Percentiles rank a stretch among this genome's conserved stretches.
Conservation (phyloP, 2,113 vertebrate genomes). For the Coregonus clupeaformis region DNA sequence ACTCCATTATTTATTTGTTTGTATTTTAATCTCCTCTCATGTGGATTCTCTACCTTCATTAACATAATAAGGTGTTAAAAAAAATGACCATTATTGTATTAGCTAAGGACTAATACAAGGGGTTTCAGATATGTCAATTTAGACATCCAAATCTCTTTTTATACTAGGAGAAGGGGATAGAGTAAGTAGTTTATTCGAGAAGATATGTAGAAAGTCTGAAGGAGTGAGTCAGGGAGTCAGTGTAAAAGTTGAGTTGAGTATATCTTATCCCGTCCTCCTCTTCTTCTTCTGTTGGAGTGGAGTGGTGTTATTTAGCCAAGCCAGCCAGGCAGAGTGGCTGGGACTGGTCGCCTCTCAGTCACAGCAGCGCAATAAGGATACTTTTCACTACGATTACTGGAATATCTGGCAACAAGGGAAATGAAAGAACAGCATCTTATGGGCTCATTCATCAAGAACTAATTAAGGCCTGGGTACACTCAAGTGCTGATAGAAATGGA, state of each 20-base stretch:
- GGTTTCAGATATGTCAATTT: no score
- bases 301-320: background rate
- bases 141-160: no score
- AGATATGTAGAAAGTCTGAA: background rate
- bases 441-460: constrained; percentile 99
- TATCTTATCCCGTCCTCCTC: constrained; percentile 28
- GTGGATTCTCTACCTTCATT: no score
- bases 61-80: no score
- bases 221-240: background rate
- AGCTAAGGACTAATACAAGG: no score
- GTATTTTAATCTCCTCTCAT: no score
- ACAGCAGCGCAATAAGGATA: constrained; percentile 79
- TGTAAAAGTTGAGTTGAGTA: background rate
- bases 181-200: background rate
- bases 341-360: constrained; percentile 53
- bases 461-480: constrained; percentile 96
- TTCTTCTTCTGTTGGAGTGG: constrained; percentile 51
- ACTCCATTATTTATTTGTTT: no score
- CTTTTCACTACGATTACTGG: constrained; percentile 88
- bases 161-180: no score
- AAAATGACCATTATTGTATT: no score
- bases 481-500: constrained; percentile 93
- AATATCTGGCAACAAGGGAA: constrained; percentile 91
- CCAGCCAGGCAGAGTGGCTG: constrained; percentile 57
- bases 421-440: constrained; percentile 93